Base-by-base conservation (phyloP, 2,888 invertebrate species). In the Dyspetes luteomarginatus region DNA sequence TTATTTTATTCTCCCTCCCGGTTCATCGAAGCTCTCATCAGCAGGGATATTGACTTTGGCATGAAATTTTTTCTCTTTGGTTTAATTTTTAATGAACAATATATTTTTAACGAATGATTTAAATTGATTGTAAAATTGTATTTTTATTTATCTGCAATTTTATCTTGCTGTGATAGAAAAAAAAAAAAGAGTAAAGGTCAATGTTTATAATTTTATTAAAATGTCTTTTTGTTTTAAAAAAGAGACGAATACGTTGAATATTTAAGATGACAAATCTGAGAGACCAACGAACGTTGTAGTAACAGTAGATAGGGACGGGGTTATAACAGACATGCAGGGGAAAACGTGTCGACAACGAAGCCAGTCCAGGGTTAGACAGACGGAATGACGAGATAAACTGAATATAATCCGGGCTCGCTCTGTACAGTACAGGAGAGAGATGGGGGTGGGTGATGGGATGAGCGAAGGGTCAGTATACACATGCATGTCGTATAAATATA, bases 371-470 rank as follows among this genome's bases (percentile, higher is more conserved):
- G 24, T 60, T n/a, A 43, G 60, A 78, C 60, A 48, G 55, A 43
- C 36, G 26, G 15, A 60, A 62, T 56, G 26, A 73, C 50, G 67
- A 26, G 67, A 52, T 67, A 72, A 78, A 68, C 45, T 30, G 52
- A 62, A 62, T 36, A 62, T 55, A 68, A 78, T 67, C 67, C 45
- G 9, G 15, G 48, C 43, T 64, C 17, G 43, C 12, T 45, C 22
- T 12, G 17, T 15, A 41, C 7, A 36, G 41, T n/a, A 43, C 22
- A 2, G n/a, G 43, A n/a, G 36, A 19, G 36, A 36, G 36, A 36
- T 60, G 48, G 43, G 45, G 12, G 15, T 43, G 45, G 15, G 9
- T 9, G 17, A 68, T 50, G 3, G 17, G 17, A 28, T n/a, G n/a
- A n/a, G n/a, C n/a, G n/a, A 19, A 55, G 9, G 17, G 36, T 36